Conservation (phyloP, 2,113 vertebrate genomes). For the Tamias sibiricus region DNA sequence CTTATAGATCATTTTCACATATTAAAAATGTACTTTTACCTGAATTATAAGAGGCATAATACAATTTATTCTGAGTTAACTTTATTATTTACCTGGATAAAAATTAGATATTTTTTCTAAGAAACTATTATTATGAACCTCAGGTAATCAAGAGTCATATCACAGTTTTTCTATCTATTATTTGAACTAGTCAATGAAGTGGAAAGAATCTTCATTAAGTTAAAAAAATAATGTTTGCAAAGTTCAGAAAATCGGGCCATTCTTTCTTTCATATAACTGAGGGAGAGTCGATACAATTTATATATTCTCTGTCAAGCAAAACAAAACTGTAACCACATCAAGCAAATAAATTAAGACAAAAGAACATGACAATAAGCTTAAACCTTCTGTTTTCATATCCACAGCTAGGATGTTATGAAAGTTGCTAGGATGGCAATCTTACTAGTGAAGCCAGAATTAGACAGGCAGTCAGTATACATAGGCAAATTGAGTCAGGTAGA, state of each 20-base stretch:
- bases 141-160: not conserved
- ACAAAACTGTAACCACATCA: not conserved
- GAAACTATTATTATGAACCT: conserved; percentile 29
- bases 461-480: too few species aligned
- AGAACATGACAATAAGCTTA: not conserved
- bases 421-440: not conserved
- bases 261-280: not conserved
- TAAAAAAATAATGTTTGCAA: not conserved
- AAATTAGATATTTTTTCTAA: conserved; percentile 44
- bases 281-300: not conserved
- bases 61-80: not conserved
- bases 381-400: not conserved
- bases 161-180: not conserved
- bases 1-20: conserved; percentile 14
- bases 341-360: not conserved
- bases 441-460: too few species aligned
- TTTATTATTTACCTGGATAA: conserved; percentile 50
- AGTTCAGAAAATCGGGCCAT: not conserved
- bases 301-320: not conserved
- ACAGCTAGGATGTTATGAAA: not conserved
- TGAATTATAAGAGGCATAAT: not conserved
- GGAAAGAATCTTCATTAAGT: conserved; percentile 13
- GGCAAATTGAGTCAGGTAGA: too few species aligned
- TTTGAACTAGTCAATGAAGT: not conserved
- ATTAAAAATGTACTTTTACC: conserved; percentile 45